phyloP scores from a whole-genome alignment of 2,888 invertebrate species.

The Pristionchus exspectatus region DNA sequence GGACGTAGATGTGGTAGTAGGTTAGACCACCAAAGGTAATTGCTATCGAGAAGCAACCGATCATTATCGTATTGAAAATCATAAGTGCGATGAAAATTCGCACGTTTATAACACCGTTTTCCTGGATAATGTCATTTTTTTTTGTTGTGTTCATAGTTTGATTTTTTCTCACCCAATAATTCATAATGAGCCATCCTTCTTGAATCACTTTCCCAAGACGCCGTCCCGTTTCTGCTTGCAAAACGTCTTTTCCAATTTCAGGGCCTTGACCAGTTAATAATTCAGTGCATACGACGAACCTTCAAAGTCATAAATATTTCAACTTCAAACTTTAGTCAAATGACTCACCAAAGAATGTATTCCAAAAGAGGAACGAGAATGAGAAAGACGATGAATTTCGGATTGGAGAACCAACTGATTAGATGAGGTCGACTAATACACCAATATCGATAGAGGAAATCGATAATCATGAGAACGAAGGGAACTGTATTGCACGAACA shows the following conservation, averaged over 20 bases:
- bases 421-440: background rate
- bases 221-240: background rate
- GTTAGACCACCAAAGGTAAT: background rate
- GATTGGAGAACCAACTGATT: background rate
- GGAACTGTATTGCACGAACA: background rate
- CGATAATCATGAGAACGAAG: conserved; percentile 15
- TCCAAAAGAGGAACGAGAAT: background rate
- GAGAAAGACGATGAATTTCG: background rate
- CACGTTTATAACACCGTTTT: background rate
- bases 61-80: background rate
- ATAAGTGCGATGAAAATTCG: background rate
- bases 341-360: background rate
- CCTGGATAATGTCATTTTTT: background rate
- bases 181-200: conserved; percentile 16
- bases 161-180: background rate
- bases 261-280: background rate
- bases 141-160: background rate
- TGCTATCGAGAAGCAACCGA: background rate
- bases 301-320: background rate
- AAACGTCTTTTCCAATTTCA: background rate
- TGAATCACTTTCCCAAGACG: background rate
- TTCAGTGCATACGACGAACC: background rate
- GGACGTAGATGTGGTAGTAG: conserved; percentile 6
- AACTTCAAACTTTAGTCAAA: background rate
- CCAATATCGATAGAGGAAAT: conserved; percentile 38